Conservation (phyloP, 2,888 invertebrate species). For the Apocheima hispidaria region DNA sequence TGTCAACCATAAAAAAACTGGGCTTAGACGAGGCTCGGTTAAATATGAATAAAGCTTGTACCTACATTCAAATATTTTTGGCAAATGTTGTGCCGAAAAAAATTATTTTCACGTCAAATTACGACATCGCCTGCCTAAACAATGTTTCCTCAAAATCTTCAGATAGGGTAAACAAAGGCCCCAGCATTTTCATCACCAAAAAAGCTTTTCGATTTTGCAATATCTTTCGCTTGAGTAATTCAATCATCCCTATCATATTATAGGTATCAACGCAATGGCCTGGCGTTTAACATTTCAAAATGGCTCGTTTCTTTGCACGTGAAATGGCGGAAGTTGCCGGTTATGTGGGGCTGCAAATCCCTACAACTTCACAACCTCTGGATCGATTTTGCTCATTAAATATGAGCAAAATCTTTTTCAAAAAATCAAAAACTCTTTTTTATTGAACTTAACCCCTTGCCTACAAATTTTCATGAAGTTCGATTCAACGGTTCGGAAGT, state of each 20-base stretch:
- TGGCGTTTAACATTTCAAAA: conserved; percentile 40
- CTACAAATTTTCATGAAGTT: too few species aligned
- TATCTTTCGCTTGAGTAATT: conserved; percentile 40
- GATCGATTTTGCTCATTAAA: too few species aligned
- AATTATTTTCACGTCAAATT: not conserved
- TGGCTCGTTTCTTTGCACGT: conserved; percentile 19
- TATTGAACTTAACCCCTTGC: too few species aligned
- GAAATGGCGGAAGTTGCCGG: conserved; percentile 15
- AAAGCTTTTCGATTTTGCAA: conserved; percentile 38
- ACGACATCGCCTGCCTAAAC: not conserved
- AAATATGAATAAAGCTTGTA: too few species aligned
- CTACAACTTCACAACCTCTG: too few species aligned
- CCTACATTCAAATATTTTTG: too few species aligned
- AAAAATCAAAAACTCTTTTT: too few species aligned
- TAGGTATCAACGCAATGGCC: conserved; percentile 32
- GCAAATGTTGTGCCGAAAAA: not conserved
- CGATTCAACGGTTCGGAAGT: too few species aligned
- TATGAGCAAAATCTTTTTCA: too few species aligned
- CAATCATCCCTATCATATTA: conserved; percentile 40
- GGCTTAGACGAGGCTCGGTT: too few species aligned
- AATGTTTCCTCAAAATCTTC: conserved; percentile 8
- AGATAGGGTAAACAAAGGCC: conserved; percentile 14
- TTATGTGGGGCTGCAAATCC: conserved; percentile 14
- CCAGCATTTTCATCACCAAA: conserved; percentile 25
- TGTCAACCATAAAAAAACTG: too few species aligned